Conservation (phyloP, 2,113 vertebrate genomes). For the Cynoglossus semilaevis region DNA sequence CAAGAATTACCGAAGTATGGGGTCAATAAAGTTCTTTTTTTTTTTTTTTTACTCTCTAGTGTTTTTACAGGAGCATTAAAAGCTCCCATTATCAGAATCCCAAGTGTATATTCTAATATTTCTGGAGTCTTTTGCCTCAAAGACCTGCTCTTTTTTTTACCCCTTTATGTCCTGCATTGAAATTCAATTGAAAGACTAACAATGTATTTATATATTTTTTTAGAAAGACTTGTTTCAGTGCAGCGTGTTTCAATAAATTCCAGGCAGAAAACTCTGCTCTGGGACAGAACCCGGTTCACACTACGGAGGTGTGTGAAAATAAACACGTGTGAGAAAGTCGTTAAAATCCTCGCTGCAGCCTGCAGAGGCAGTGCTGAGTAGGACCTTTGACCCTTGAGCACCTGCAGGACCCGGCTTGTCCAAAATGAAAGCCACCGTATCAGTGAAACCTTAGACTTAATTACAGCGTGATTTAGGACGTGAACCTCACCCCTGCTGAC, state of each 20-base stretch:
- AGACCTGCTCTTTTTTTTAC: no score
- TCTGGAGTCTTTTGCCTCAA: no score
- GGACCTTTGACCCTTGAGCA: slow-evolving; percentile 5
- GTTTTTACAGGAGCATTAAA: no score
- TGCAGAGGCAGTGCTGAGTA: slow-evolving; percentile 8
- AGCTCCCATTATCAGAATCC: no score
- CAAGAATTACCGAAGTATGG: no score
- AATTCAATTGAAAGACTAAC: no score
- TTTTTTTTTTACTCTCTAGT: no score
- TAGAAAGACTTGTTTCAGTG: not conserved
- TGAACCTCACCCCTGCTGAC: not conserved
- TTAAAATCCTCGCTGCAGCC: slow-evolving; percentile 2
- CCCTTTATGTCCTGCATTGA: no score
- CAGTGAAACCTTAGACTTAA: not conserved
- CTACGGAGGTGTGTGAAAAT: not conserved
- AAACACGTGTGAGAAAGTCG: not conserved
- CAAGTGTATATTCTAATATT: no score
- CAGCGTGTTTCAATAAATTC: not conserved
- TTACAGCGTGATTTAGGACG: slow-evolving; percentile 1
- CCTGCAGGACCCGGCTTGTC: not conserved
- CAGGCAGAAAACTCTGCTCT: not conserved
- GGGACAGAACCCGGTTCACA: not conserved
- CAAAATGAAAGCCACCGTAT: not conserved
- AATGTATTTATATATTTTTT: no score
- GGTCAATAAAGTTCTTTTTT: no score